Base-by-base conservation (phyloP, 92 coral and sea anemone species). In the Actinostola sp. region DNA sequence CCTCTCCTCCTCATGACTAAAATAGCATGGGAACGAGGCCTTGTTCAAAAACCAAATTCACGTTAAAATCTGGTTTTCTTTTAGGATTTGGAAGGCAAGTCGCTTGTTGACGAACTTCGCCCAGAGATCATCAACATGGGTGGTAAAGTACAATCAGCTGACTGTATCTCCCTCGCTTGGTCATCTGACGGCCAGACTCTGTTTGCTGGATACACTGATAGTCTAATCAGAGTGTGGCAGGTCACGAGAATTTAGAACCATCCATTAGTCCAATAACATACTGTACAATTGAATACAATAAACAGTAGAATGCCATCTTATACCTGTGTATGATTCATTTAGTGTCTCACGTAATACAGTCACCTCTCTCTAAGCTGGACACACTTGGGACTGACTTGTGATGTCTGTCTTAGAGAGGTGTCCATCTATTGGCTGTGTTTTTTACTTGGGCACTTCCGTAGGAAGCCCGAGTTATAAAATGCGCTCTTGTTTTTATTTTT, bases 131-230 rank as follows among this genome's bases (percentile, higher is more conserved):
- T 95, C 20, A 92, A 88, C 74, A 88, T 92, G 66, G 94, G 93
- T 67, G 99, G 99, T 50, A 95, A 95, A 64, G 83, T 93, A 0
- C 84, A 82, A 0, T 75, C 97, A 5, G 90, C 92, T 19, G 83
- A 89, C 1, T 95, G 99, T 33, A 80, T 95, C 9, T 95, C 99
- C 10, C 91, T 95, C 3, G 99, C 99, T 32, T 95, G 99, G 99
- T 95, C 99, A 38, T 90, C 97, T 0, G 99, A 95, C 61, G 99
- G 99, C 25, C 99, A 95, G 78, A 92, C 97, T 2, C 86, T 95
- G 43, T 95, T 95, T 81, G 97, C 99, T 11, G 99, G 99, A 4
- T 95, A 95, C 81, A 92, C 97, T 0, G 99, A 95, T 85, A 83
- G 83, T 78, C 70, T 95, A 27, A 95, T 95, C 75, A 91, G 99